Conservation (phyloP, 2,113 vertebrate genomes). For the Apodemus speciosus region DNA sequence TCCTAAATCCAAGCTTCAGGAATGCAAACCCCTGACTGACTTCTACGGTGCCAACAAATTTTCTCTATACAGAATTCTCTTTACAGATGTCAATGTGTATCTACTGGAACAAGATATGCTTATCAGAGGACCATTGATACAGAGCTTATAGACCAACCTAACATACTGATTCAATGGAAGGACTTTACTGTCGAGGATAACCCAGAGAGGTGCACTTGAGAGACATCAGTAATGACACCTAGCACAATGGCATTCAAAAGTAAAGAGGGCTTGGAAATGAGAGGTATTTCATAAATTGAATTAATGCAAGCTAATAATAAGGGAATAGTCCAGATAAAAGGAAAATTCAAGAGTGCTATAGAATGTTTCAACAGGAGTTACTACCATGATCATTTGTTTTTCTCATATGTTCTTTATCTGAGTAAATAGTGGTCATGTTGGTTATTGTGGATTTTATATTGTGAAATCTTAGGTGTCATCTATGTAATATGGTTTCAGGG, state of each 20-base stretch:
- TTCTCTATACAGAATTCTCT: neutral
- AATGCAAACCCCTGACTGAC: neutral
- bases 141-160: neutral
- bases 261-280: neutral
- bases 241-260: neutral
- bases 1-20: neutral
- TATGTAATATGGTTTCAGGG: neutral
- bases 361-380: neutral
- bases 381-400: no score
- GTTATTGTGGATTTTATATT: neutral
- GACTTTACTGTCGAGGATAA: neutral
- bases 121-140: accelerated
- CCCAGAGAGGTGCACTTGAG: neutral
- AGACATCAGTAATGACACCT: neutral
- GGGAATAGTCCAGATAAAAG: neutral
- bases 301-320: neutral
- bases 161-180: neutral
- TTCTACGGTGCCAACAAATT: neutral
- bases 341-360: neutral
- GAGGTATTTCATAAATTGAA: neutral
- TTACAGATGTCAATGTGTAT: neutral
- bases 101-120: neutral
- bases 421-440: neutral
- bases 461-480: neutral
- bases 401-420: no score